Percentiles rank a stretch among this genome's conserved stretches.
Conservation (phyloP, 2,888 invertebrate genomes). For the Oithona nana region DNA sequence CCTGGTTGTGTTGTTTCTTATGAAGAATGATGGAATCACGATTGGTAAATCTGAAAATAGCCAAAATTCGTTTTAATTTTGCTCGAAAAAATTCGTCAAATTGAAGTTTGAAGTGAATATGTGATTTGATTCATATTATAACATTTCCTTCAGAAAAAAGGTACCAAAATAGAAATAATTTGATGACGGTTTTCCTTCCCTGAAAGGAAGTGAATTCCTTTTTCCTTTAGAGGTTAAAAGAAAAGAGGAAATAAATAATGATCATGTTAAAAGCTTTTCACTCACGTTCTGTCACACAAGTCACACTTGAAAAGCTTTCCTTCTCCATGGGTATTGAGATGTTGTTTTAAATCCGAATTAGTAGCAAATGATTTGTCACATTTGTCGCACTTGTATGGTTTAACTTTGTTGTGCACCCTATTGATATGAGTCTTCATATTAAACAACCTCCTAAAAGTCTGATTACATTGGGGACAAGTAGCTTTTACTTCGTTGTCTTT, state of each 20-base stretch:
- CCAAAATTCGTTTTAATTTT: neutral
- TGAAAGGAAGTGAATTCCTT: too few relatives aligned
- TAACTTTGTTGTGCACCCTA: conserved; percentile 6
- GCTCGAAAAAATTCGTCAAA: neutral
- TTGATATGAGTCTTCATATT: conserved; percentile 15
- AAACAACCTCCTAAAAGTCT: conserved; percentile 6
- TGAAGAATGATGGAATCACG: conserved; percentile 12
- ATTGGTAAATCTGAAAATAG: conserved; percentile 7
- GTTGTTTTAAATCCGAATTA: conserved; percentile 16
- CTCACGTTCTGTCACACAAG: conserved; percentile 9
- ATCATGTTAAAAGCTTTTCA: neutral
- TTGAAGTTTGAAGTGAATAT: neutral
- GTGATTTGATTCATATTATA: neutral
- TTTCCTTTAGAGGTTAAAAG: neutral
- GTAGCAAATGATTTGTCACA: conserved; percentile 16
- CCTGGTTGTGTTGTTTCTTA: conserved; percentile 14
- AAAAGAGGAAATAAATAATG: neutral
- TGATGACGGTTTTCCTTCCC: too few relatives aligned
- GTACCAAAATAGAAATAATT: too few relatives aligned
- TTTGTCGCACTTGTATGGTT: neutral
- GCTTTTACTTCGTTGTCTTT: neutral
- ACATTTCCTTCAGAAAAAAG: too few relatives aligned
- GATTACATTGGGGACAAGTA: conserved; percentile 13
- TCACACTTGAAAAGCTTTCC: conserved; percentile 13
- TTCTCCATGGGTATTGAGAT: conserved; percentile 10